These are phyloP conservation scores for Heterotilapia buettikoferi DNA, from an alignment of 2,113 vertebrate genomes.

Conservation along the genomic window DNA sequence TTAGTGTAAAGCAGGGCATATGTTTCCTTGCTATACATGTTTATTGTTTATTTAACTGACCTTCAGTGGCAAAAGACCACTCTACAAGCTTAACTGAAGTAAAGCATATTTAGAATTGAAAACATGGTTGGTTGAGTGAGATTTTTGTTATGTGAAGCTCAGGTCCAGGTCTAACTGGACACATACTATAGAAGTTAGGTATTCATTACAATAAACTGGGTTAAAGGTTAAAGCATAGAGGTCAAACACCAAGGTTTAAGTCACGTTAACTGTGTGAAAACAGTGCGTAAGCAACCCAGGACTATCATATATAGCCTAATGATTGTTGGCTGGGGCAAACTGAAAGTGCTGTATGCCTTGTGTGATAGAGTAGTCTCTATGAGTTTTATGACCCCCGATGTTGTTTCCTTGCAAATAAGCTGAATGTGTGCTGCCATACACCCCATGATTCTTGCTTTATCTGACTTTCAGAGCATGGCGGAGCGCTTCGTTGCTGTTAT, in stretches of 20 bases:
- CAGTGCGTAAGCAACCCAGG: not conserved
- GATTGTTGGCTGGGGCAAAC: not conserved
- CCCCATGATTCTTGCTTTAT: not conserved
- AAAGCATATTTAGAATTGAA: not conserved
- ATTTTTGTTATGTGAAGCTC: not conserved
- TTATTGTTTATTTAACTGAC: not conserved
- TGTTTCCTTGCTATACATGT: not conserved
- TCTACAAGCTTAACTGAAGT: not conserved
- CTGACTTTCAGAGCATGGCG: slow-evolving; percentile 12
- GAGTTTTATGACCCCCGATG: slow-evolving; percentile 2
- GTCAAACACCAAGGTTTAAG: not conserved
- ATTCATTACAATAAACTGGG: not conserved
- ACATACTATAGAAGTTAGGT: not conserved
- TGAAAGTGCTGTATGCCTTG: not conserved
- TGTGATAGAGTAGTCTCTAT: not conserved
- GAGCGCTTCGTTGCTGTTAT: slow-evolving; percentile 23
- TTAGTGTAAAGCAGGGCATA: not conserved
- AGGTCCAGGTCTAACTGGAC: not conserved
- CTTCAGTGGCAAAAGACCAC: not conserved
- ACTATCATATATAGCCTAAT: not conserved
- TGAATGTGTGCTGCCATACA: not conserved
- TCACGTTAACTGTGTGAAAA: not conserved
- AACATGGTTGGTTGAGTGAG: not conserved
- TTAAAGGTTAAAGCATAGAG: not conserved
- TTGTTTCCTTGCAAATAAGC: slow-evolving; percentile 16